These are phyloP conservation scores for Thalpophila matura DNA, from an alignment of 2,888 invertebrate species.

Conservation along the genomic window DNA sequence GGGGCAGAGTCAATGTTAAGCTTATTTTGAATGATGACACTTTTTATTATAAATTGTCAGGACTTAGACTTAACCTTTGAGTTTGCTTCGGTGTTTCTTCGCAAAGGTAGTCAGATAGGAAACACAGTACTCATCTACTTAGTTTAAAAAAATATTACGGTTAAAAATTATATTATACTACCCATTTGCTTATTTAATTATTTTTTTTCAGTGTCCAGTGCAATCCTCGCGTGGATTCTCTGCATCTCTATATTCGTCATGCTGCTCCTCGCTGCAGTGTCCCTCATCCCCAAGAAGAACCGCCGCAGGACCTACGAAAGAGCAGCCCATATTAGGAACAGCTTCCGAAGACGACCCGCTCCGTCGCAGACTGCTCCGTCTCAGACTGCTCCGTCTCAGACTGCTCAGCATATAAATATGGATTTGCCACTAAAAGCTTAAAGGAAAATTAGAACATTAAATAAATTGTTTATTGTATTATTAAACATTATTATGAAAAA, in stretches of 20 bases:
- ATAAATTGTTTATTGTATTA: background rate
- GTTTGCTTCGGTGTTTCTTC: too few species aligned
- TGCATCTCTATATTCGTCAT: slow-evolving; percentile 58
- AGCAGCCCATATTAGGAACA: slow-evolving; percentile 68
- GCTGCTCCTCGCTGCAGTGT: slow-evolving; percentile 56
- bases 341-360: slow-evolving; percentile 67
- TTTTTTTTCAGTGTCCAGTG: slow-evolving; percentile 52
- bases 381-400: background rate
- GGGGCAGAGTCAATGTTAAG: too few species aligned
- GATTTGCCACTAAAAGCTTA: background rate
- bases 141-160: too few species aligned
- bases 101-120: too few species aligned
- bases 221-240: slow-evolving; percentile 52
- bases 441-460: background rate
- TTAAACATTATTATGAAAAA: too few species aligned
- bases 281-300: slow-evolving; percentile 71
- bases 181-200: too few species aligned
- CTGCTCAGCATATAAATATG: slow-evolving; percentile 12
- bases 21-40: too few species aligned
- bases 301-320: slow-evolving; percentile 73
- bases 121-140: too few species aligned
- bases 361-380: too few species aligned
- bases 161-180: too few species aligned
- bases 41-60: too few species aligned
- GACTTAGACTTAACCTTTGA: too few species aligned